Evolutionary conservation across 2,888 invertebrate species (phyloP).

Genomic region (Nemotelus nigrinus): DNA sequence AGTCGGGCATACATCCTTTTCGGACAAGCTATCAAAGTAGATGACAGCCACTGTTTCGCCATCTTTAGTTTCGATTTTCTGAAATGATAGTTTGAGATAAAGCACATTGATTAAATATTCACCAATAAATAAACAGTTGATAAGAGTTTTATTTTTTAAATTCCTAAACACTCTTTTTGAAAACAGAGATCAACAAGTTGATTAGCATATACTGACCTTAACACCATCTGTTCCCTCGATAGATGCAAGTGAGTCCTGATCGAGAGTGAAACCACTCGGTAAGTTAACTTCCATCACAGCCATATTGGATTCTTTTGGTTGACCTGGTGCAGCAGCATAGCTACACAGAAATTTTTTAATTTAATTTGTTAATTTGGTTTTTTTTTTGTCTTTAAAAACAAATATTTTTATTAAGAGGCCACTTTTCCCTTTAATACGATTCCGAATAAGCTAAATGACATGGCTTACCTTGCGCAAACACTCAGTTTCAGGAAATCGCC

Average conservation of each 20-base stretch:
- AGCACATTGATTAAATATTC: background rate
- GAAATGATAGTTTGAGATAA: constrained; percentile 25
- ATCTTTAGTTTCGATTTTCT: constrained; percentile 75
- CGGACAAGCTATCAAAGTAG: constrained; percentile 78
- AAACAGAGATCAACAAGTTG: background rate
- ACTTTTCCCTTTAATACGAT: background rate
- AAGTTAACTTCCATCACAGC: constrained; percentile 89
- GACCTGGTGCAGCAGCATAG: constrained; percentile 59
- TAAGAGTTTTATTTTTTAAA: background rate
- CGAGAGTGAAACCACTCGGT: constrained; percentile 91
- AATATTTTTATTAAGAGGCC: background rate
- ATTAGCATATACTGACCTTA: constrained; percentile 54
- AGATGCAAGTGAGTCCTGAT: constrained; percentile 79
- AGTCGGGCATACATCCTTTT: constrained; percentile 82
- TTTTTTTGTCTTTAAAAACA: background rate
- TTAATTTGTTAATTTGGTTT: background rate
- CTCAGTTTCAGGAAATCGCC: constrained; percentile 84
- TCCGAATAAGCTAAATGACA: background rate
- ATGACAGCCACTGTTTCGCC: constrained; percentile 73
- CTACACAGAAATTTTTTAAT: constrained; percentile 50
- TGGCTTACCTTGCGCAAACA: constrained; percentile 77
- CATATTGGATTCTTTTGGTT: constrained; percentile 75
- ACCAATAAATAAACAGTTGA: background rate
- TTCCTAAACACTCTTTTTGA: background rate
- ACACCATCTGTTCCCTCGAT: constrained; percentile 67